Evolutionary conservation across 2,797 vertebrate genomes (phyloP).

Genomic region (Acipenser transmontanus): DNA sequence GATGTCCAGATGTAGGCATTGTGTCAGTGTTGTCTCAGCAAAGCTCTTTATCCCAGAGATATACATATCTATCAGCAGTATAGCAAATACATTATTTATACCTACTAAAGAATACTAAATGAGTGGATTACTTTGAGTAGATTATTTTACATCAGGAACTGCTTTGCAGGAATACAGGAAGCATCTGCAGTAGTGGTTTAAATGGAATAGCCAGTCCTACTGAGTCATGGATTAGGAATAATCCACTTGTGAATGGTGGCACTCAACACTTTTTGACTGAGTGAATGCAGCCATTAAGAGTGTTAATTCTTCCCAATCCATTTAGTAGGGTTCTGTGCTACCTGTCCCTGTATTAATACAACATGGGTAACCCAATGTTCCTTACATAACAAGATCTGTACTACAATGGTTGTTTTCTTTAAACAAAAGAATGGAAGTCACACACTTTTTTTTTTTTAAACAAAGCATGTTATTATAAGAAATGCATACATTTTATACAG

Average conservation of each 20-base stretch:
- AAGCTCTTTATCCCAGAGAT: constrained; percentile 14
- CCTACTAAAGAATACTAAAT: background rate
- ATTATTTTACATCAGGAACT: background rate
- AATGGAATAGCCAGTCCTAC: constrained; percentile 10
- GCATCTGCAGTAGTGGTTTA: background rate
- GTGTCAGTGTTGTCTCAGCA: constrained; percentile 12
- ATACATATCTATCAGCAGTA: background rate
- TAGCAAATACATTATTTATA: background rate
- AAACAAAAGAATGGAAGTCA: too few relatives aligned
- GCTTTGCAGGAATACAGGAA: background rate
- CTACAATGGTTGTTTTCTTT: too few relatives aligned
- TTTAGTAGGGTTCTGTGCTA: too few relatives aligned
- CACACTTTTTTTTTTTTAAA: too few relatives aligned
- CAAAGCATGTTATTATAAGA: too few relatives aligned
- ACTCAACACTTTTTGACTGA: constrained; percentile 6
- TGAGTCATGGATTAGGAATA: constrained; percentile 32
- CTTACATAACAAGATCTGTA: too few relatives aligned
- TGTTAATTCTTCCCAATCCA: constrained; percentile 38
- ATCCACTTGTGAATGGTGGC: constrained; percentile 47
- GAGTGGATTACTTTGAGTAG: background rate
- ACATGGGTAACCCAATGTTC: constrained; percentile 27
- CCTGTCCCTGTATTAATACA: constrained; percentile 23
- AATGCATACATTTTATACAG: too few relatives aligned
- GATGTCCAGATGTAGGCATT: constrained; percentile 10
- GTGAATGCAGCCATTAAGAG: background rate